A percentile compares a stretch with the other conserved stretches of the same genome.
Conservation (phyloP, 2,888 invertebrate genomes). For the Strigamia crassipes region DNA sequence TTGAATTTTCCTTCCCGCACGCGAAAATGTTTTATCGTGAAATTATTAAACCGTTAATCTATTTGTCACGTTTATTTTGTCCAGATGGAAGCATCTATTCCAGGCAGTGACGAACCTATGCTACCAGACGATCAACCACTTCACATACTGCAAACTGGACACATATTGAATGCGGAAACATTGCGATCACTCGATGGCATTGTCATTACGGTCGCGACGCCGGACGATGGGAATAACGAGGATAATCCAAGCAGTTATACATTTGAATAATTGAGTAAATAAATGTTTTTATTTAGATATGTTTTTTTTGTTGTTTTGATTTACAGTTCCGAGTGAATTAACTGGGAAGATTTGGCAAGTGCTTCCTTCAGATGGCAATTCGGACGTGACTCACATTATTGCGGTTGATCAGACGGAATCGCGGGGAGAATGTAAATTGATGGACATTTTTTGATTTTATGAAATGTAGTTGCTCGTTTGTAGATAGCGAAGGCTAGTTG, state of each 20-base stretch:
- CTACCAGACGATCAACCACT: conserved; percentile 15
- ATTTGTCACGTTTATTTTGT: neutral
- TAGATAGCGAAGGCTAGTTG: no score
- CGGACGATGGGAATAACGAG: neutral
- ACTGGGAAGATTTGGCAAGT: conserved; percentile 43
- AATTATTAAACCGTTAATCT: no score
- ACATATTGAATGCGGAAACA: conserved; percentile 45
- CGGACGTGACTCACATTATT: conserved; percentile 41
- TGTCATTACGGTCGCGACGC: conserved; percentile 41
- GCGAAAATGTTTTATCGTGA: neutral
- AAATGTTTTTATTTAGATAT: neutral
- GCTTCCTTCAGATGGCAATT: conserved; percentile 32
- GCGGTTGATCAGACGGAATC: conserved; percentile 43
- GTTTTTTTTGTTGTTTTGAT: neutral
- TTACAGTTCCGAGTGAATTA: conserved; percentile 2
- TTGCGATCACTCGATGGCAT: conserved; percentile 45
- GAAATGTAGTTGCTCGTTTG: neutral
- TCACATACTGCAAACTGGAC: conserved; percentile 46
- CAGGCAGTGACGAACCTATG: neutral
- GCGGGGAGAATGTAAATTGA: neutral
- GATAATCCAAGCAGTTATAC: neutral
- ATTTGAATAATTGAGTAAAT: neutral
- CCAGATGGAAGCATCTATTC: neutral
- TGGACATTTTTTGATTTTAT: neutral
- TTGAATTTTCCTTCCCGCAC: neutral